A percentile compares a stretch with the other conserved stretches of the same genome.
These are phyloP conservation scores for Drosophila tani DNA, from an alignment of 1,140 invertebrate species.

Conservation along the genomic window DNA sequence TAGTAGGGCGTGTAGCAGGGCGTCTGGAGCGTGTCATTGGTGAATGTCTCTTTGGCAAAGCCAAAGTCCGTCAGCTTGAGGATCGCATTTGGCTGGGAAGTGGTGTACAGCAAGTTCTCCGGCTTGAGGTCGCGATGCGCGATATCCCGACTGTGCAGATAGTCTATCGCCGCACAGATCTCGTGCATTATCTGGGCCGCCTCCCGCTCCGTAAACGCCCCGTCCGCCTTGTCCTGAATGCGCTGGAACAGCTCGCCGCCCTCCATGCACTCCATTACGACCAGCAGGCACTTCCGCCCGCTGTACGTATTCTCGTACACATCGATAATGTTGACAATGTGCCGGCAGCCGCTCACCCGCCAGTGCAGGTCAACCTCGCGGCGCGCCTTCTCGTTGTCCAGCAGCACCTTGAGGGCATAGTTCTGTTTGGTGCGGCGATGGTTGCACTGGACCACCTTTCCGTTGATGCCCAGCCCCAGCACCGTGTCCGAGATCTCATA, in stretches of 20 bases:
- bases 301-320: slow-evolving; percentile 98
- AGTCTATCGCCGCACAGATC: slow-evolving; percentile 97
- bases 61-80: slow-evolving; percentile 99
- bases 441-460: slow-evolving; percentile 94
- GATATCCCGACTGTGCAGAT: slow-evolving; percentile 97
- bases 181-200: slow-evolving; percentile 94
- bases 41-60: slow-evolving; percentile 98
- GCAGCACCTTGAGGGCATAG: slow-evolving; percentile 95
- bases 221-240: slow-evolving; percentile 97
- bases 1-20: slow-evolving; percentile 99
- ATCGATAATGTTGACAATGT: slow-evolving; percentile 97
- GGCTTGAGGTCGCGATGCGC: slow-evolving; percentile 99
- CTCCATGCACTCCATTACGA: slow-evolving; percentile 99
- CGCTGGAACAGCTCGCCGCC: slow-evolving; percentile 98
- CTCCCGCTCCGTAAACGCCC: slow-evolving; percentile 96
- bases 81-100: slow-evolving; percentile 89
- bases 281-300: slow-evolving; percentile 95
- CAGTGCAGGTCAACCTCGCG: slow-evolving; percentile 98
- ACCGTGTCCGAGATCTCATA: slow-evolving; percentile 97
- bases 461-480: slow-evolving; percentile 98
- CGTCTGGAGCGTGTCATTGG: slow-evolving; percentile 95
- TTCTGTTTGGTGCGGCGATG: slow-evolving; percentile 89
- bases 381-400: slow-evolving; percentile 95
- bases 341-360: slow-evolving; percentile 94
- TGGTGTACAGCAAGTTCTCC: slow-evolving; percentile 95